Conservation (phyloP, 2,888 invertebrate species). For the Serripes groenlandicus region DNA sequence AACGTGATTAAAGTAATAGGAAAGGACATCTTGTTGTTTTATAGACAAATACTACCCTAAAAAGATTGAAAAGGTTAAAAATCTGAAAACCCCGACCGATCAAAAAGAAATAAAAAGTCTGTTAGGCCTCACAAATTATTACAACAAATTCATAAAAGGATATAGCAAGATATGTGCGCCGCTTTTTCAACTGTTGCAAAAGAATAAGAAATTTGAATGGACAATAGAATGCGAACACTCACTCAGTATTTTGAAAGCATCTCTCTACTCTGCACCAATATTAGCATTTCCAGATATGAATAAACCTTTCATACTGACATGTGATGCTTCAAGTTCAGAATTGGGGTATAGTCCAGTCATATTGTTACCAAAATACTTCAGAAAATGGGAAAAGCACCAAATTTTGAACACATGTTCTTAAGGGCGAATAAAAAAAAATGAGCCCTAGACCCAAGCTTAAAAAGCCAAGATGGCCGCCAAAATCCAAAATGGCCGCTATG, state of each 20-base stretch:
- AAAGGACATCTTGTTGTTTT: too few relatives aligned
- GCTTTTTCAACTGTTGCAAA: slow-evolving; percentile 44
- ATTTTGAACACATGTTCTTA: too few relatives aligned
- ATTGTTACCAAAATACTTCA: too few relatives aligned
- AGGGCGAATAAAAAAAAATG: too few relatives aligned
- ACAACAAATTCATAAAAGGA: slow-evolving; percentile 55
- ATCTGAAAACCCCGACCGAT: slow-evolving; percentile 49
- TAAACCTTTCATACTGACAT: slow-evolving; percentile 54
- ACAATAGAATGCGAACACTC: slow-evolving; percentile 52
- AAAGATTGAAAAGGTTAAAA: too few relatives aligned
- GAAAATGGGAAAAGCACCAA: too few relatives aligned
- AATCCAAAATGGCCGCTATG: too few relatives aligned
- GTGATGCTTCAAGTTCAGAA: slow-evolving; percentile 57
- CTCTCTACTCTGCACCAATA: slow-evolving; percentile 56
- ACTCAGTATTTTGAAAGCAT: slow-evolving; percentile 51
- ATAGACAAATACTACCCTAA: too few relatives aligned
- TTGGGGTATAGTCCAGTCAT: slow-evolving; percentile 61
- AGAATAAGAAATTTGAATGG: slow-evolving; percentile 34
- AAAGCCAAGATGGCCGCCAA: too few relatives aligned
- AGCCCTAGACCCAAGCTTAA: too few relatives aligned
- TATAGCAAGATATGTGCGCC: slow-evolving; percentile 59
- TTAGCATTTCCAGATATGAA: slow-evolving; percentile 61
- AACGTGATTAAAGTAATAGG: too few relatives aligned
- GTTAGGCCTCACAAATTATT: slow-evolving; percentile 66
- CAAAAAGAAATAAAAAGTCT: slow-evolving; percentile 59